These are phyloP conservation scores for Nineta flava DNA, from an alignment of 2,888 invertebrate genomes.

Conservation along the genomic window DNA sequence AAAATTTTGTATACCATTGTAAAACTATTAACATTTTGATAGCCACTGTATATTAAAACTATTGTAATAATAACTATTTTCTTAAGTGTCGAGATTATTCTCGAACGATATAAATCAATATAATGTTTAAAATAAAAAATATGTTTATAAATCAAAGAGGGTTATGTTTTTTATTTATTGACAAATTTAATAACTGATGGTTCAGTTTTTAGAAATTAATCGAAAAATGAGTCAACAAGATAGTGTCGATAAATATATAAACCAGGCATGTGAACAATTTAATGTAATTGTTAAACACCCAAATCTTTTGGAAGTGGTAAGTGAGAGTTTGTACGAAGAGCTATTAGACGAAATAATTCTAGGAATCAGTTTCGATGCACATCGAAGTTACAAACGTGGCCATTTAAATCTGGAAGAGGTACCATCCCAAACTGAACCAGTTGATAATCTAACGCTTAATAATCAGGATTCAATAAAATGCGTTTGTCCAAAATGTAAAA, in stretches of 20 bases:
- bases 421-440: neutral
- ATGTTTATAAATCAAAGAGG: too few relatives aligned
- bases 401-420: constrained; percentile 4
- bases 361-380: constrained; percentile 4
- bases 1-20: too few relatives aligned
- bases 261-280: neutral
- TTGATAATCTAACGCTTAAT: neutral
- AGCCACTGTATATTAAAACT: neutral
- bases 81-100: too few relatives aligned
- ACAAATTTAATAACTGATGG: too few relatives aligned
- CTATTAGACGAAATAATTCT: constrained; percentile 6
- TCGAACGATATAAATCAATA: too few relatives aligned
- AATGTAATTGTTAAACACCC: constrained; percentile 2
- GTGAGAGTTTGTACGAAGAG: constrained; percentile 4
- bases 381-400: constrained; percentile 5
- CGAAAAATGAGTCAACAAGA: neutral
- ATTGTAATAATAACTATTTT: too few relatives aligned
- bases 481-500: constrained; percentile 5
- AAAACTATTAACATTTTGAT: too few relatives aligned
- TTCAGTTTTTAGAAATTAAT: too few relatives aligned
- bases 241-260: neutral
- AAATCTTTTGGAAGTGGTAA: constrained; percentile 2
- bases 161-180: too few relatives aligned
- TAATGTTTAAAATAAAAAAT: too few relatives aligned
- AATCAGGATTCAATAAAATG: constrained; percentile 1